These are phyloP conservation scores for Anthopleura sola DNA, from an alignment of 64 coral and sea anemone species.

Conservation along the genomic window DNA sequence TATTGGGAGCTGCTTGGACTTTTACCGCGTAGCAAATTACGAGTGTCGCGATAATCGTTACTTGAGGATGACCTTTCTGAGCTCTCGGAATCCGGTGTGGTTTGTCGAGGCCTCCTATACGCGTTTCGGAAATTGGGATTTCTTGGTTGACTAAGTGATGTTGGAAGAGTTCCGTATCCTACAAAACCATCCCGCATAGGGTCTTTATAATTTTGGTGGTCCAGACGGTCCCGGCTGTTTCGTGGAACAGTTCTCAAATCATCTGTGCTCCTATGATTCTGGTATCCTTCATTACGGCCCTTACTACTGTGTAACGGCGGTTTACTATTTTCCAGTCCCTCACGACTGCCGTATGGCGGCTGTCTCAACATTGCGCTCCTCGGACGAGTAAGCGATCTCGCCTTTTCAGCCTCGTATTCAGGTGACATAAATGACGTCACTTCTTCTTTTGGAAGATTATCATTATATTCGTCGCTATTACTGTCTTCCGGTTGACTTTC, in stretches of 20 bases:
- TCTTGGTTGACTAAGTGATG: conserved; percentile 33
- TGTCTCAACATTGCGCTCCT: background rate
- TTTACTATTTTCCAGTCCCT: background rate
- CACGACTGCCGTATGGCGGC: background rate
- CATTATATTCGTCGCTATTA: conserved; percentile 14
- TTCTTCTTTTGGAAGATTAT: conserved; percentile 44
- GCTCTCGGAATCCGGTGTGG: conserved; percentile 51
- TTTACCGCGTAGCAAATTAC: background rate
- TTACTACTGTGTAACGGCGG: background rate
- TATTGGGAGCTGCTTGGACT: conserved; percentile 11
- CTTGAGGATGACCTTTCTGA: conserved; percentile 77
- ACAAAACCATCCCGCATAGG: conserved; percentile 1
- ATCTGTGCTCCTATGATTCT: conserved; percentile 18
- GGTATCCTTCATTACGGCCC: background rate
- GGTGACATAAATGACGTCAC: conserved; percentile 92
- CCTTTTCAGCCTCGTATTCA: conserved; percentile 45
- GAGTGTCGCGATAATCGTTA: conserved; percentile 59
- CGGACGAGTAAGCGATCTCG: conserved; percentile 8
- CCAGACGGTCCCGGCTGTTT: conserved; percentile 1
- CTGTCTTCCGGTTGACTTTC: conserved; percentile 23
- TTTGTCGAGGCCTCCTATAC: conserved; percentile 17
- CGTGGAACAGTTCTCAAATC: conserved; percentile 36
- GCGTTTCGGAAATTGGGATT: conserved; percentile 48
- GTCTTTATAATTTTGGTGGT: background rate
- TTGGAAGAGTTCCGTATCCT: conserved; percentile 1